These are phyloP conservation scores for Dioctria linearis DNA, from an alignment of 2,888 invertebrate species.

Conservation along the genomic window DNA sequence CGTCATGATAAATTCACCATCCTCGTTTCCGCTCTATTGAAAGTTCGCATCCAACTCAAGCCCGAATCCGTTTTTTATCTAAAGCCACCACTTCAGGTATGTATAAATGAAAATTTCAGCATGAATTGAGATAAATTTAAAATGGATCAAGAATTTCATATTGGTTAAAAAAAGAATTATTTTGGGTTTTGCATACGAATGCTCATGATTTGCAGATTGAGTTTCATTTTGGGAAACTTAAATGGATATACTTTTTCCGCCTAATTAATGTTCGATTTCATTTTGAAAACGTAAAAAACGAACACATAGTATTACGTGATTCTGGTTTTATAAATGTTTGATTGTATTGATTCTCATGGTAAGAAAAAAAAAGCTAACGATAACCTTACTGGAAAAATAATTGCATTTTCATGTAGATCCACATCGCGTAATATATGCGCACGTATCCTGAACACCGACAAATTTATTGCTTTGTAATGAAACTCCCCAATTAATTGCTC, in stretches of 20 bases:
- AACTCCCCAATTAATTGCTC: slow-evolving; percentile 16
- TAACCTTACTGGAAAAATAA: neutral
- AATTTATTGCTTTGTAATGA: slow-evolving; percentile 17
- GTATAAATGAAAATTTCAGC: slow-evolving; percentile 14
- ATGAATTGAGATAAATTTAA: slow-evolving; percentile 47
- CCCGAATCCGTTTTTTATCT: slow-evolving; percentile 22
- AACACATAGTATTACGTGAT: too few relatives aligned
- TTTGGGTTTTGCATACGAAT: slow-evolving; percentile 11
- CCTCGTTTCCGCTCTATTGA: slow-evolving; percentile 47
- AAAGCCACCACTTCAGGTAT: slow-evolving; percentile 37
- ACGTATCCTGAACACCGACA: too few relatives aligned
- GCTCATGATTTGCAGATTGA: neutral
- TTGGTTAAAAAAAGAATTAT: slow-evolving; percentile 28
- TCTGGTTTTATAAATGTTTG: too few relatives aligned
- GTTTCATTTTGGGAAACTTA: neutral
- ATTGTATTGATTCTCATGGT: too few relatives aligned
- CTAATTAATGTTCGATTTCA: too few relatives aligned
- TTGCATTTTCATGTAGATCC: neutral
- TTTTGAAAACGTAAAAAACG: too few relatives aligned
- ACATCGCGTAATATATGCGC: too few relatives aligned
- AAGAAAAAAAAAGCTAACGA: neutral
- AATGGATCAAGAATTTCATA: slow-evolving; percentile 43
- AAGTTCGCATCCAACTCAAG: slow-evolving; percentile 31
- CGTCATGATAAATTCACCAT: slow-evolving; percentile 39
- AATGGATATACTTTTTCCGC: too few relatives aligned